A percentile compares a stretch with the other conserved stretches of the same genome.
phyloP scores from a whole-genome alignment of 2,888 invertebrate genomes.

The Plutella xylostella region DNA sequence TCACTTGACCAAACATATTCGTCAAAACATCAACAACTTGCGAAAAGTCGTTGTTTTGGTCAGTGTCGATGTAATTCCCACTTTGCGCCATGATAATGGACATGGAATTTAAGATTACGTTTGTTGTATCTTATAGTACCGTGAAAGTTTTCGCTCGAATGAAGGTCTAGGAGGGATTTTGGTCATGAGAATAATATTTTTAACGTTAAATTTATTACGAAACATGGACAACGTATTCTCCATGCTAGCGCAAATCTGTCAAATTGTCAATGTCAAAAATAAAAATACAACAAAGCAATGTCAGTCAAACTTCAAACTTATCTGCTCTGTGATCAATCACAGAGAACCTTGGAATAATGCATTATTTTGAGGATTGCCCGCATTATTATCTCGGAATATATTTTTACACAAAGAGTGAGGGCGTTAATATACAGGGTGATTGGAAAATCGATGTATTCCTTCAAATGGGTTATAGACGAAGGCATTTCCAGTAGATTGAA shows the following conservation, averaged over 20 bases:
- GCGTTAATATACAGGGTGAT: too few species aligned
- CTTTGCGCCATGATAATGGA: background rate
- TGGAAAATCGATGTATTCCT: too few species aligned
- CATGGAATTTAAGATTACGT: background rate
- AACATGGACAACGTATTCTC: background rate
- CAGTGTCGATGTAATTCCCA: too few species aligned
- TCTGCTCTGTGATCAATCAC: too few species aligned
- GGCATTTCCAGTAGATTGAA: too few species aligned
- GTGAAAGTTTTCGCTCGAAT: background rate
- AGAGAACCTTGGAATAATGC: too few species aligned
- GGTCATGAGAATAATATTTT: background rate
- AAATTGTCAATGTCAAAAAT: background rate
- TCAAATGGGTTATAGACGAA: too few species aligned
- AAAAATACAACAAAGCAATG: too few species aligned
- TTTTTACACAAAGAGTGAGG: too few species aligned
- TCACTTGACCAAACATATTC: slow-evolving; percentile 40
- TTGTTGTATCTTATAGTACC: background rate
- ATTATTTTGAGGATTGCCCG: too few species aligned
- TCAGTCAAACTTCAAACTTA: too few species aligned
- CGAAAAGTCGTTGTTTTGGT: slow-evolving; percentile 22
- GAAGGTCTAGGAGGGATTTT: background rate
- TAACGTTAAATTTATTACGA: background rate
- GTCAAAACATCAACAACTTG: slow-evolving; percentile 34
- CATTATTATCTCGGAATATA: too few species aligned
- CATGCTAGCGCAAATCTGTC: background rate